Percentiles rank a stretch among this genome's conserved stretches.
Evolutionary conservation across 1,140 invertebrate genomes (phyloP).

Genomic region (Pogonus chalceus): DNA sequence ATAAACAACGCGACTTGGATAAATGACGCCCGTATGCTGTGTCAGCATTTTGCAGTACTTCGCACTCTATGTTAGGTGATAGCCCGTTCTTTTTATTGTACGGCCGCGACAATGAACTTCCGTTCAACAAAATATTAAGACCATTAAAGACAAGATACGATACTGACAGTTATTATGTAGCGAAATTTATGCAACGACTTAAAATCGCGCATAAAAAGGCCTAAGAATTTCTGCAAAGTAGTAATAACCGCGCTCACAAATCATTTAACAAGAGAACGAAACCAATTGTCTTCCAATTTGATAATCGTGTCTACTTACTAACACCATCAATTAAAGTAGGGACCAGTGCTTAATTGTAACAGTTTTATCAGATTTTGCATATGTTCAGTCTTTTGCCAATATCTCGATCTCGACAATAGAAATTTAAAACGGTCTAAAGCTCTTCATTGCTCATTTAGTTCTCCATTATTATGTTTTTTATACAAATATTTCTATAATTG

Average conservation of each 20-base stretch:
- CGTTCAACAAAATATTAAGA: slow-evolving; percentile 16
- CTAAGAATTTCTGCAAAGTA: not conserved
- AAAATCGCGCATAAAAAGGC: slow-evolving; percentile 13
- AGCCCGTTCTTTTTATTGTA: slow-evolving; percentile 19
- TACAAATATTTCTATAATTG: too few relatives aligned
- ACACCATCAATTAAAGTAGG: too few relatives aligned
- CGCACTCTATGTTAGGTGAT: slow-evolving; percentile 26
- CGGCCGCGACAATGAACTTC: slow-evolving; percentile 15
- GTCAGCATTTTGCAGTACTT: slow-evolving; percentile 16
- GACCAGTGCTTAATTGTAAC: too few relatives aligned
- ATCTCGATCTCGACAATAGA: too few relatives aligned
- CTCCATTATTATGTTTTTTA: too few relatives aligned
- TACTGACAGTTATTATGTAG: slow-evolving; percentile 13
- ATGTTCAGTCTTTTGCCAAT: too few relatives aligned
- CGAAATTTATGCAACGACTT: slow-evolving; percentile 12
- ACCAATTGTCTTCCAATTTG: not conserved
- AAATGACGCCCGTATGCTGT: slow-evolving; percentile 21
- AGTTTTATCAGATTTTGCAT: too few relatives aligned
- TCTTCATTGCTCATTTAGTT: too few relatives aligned
- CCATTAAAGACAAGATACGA: slow-evolving; percentile 14
- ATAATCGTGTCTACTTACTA: not conserved
- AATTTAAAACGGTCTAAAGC: too few relatives aligned
- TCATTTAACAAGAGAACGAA: slow-evolving; percentile 9
- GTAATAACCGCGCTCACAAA: slow-evolving; percentile 6
- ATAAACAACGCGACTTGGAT: slow-evolving; percentile 28